Evolutionary conservation across 2,113 vertebrate species (phyloP), one percentile per base, ranked within the genome.

Genomic region (Pogonocichla stellata): DNA sequence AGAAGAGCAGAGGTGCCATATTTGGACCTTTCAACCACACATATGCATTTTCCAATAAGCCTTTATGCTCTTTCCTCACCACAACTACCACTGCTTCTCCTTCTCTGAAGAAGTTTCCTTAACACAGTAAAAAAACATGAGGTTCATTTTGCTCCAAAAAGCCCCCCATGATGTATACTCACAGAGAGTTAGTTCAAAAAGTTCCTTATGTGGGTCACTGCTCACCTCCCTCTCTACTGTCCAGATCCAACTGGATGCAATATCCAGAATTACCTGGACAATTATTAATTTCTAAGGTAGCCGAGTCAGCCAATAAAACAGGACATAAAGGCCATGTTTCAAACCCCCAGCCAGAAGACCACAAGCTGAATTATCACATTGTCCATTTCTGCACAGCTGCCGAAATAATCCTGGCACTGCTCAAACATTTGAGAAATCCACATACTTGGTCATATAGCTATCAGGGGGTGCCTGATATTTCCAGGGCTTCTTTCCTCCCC

Each of bases 1-100:
- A 33, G 12, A 72, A 75, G 60, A 61, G 16, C 31, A 86, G 47
- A 84, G 5, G 17, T 29, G 22, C 5, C 10, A 2, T 1, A 0
- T 61, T 86, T 57, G 24, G 19, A 33, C 36, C 26, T 53, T 95
- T 80, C 69, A 80, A 31, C 12, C 6, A 61, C 8, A 25, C 19
- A 64, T 3, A 40, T 0, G 0, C 18, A 70, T 65, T 81, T 71
- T 77, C 14, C 71, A 74, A 9, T 4, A 6, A 62, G 10, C 4
- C 4, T 43, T 74, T 1, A 1, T 34, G 25, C 6, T 62, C 73
- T 22, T 91, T 69, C 42, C 33, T 45, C 23, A 69, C 25, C 16
- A 58, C 40, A 69, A 28, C 7, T 33, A 43, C 34, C 40, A 33
- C 9, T 72, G 31, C 13, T 56, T 38, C n/a, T 69, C 36, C 16